phyloP scores from a whole-genome alignment of 2,797 vertebrate species.

The Odontamblyopus rebecca region DNA sequence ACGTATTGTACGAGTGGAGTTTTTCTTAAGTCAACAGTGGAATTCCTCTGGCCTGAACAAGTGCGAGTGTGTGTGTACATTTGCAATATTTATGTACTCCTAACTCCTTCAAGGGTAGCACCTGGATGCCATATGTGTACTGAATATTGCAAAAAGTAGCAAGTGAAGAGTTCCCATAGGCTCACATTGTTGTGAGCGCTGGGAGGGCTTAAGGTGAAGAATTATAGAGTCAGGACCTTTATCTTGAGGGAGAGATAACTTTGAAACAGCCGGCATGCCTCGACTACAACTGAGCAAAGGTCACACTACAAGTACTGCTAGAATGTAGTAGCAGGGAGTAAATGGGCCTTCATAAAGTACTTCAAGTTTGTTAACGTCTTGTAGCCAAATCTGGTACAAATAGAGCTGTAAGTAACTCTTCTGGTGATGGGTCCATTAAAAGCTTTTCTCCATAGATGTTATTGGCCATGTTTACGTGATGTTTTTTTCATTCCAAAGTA shows the following conservation, averaged over 20 bases:
- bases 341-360: conserved; percentile 19
- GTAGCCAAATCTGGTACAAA: neutral
- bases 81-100: conserved; percentile 13
- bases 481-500: too few relatives aligned
- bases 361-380: conserved; percentile 6
- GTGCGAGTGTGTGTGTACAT: conserved; percentile 22
- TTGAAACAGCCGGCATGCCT: conserved; percentile 39
- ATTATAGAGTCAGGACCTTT: conserved; percentile 41
- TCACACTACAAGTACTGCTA: conserved; percentile 29
- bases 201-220: conserved; percentile 39
- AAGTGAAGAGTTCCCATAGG: conserved; percentile 13
- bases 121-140: conserved; percentile 25
- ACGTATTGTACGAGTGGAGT: conserved; percentile 38
- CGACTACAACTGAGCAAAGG: conserved; percentile 48
- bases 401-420: too few relatives aligned
- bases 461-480: too few relatives aligned
- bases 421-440: too few relatives aligned
- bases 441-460: too few relatives aligned
- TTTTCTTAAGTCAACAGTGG: conserved; percentile 60
- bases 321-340: conserved; percentile 26
- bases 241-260: conserved; percentile 54
- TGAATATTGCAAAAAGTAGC: conserved; percentile 24
- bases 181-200: conserved; percentile 18
- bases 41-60: conserved; percentile 49
- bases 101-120: conserved; percentile 22